These are phyloP conservation scores for Zaprionus obscuricornis DNA, from an alignment of 2,888 invertebrate species.

Conservation along the genomic window DNA sequence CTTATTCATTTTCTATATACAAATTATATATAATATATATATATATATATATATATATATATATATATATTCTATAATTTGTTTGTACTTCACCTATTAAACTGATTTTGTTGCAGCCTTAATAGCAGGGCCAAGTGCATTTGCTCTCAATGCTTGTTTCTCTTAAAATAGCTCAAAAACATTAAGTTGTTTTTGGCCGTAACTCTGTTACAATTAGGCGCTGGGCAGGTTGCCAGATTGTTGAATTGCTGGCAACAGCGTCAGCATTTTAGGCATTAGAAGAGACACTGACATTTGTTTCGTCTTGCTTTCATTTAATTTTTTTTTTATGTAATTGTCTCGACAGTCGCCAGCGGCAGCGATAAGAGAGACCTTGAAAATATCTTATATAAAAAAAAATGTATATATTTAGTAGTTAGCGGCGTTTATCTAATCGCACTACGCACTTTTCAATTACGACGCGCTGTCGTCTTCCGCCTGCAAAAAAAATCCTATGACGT, in stretches of 20 bases:
- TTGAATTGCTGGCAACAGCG: conserved; percentile 30
- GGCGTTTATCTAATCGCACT: conserved; percentile 63
- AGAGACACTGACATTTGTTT: neutral
- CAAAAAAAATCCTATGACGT: conserved; percentile 14
- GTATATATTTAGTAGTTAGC: too few species aligned
- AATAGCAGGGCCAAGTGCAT: conserved; percentile 19
- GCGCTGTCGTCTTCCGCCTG: conserved; percentile 34
- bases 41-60: neutral
- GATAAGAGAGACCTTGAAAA: conserved; percentile 67
- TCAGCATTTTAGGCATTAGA: conserved; percentile 11
- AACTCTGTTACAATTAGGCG: conserved; percentile 33
- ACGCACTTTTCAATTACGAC: conserved; percentile 52
- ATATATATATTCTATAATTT: too few species aligned
- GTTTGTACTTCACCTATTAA: conserved; percentile 42
- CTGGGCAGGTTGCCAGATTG: too few species aligned
- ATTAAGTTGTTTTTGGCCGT: conserved; percentile 18
- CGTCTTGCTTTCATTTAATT: neutral
- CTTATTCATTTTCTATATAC: conserved; percentile 6
- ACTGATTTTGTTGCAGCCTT: conserved; percentile 26
- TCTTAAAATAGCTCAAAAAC: conserved; percentile 30
- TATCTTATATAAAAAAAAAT: conserved; percentile 66
- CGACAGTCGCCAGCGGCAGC: too few species aligned
- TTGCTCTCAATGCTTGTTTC: conserved; percentile 37
- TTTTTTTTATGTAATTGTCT: conserved; percentile 64
- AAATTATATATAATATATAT: neutral